These are phyloP conservation scores for Merops nubicus DNA, from an alignment of 2,113 vertebrate genomes.

Conservation along the genomic window DNA sequence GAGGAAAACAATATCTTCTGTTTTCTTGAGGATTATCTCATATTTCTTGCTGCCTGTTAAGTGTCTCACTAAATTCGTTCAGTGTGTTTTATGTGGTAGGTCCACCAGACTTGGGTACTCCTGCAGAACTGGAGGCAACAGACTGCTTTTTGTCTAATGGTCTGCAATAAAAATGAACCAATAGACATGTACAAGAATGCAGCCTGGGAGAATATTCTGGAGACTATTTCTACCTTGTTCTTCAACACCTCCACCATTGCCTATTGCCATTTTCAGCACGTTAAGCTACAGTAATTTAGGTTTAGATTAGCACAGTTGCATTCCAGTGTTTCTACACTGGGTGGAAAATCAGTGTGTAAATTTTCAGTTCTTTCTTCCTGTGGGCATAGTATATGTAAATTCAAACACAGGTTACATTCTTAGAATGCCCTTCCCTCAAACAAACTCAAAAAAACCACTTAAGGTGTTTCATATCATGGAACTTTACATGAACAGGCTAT, in stretches of 20 bases:
- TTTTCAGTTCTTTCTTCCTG: not conserved
- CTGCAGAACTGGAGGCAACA: not conserved
- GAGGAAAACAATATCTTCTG: not conserved
- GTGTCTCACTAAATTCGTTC: not conserved
- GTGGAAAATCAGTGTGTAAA: not conserved
- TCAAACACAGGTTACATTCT: not conserved
- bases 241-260: not conserved
- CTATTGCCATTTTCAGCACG: not conserved
- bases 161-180: not conserved
- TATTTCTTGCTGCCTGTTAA: not conserved
- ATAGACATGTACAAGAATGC: not conserved
- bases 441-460: not conserved
- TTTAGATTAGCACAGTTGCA: not conserved
- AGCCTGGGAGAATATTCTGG: not conserved
- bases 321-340: not conserved
- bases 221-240: not conserved
- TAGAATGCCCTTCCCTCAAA: not conserved
- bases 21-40: not conserved
- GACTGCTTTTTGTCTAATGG: not conserved
- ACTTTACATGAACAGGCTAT: not conserved
- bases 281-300: not conserved
- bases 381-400: not conserved
- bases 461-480: not conserved
- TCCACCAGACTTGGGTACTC: rapidly evolving
- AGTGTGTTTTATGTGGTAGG: rapidly evolving